Evolutionary conservation across 2,888 invertebrate species (phyloP), one percentile per base, ranked within the genome.

Genomic region (Liopterus haemorrhoidalis): DNA sequence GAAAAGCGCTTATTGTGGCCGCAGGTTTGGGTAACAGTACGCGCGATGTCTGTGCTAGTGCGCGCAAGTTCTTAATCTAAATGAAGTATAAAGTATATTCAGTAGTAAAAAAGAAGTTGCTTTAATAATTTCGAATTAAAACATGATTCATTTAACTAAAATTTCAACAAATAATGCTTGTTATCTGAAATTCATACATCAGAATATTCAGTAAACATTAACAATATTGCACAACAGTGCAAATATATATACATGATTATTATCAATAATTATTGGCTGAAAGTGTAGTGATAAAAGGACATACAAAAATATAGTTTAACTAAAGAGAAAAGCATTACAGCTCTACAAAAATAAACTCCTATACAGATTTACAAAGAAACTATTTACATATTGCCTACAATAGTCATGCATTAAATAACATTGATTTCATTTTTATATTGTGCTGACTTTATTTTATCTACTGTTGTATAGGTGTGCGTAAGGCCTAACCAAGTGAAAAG

Each of bases 231-330:
- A 45, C 45, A 39, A 45, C 25, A 45, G 45, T 45, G 45, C 39
- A 15, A 22, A 21, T 44, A 31, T 40, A 39, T 45, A 45, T 32
- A 45, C 39, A 45, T 8, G 16, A 12, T 12, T 21, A 18, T 45
- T 32, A 25, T 41, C 32, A 25, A 41, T 41, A 22, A 25, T 32
- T 24, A 39, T 39, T 45, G 45, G 45, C 45, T 39, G 45, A 45
- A 15, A 45, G 45, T 45, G 39, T 37, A 44, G 24, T 41, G 36
- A 30, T 5, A 25, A 4, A 11, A 25, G 25, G 33, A 33, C 32
- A 38, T 45, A 45, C 39, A 45, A 45, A 45, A 45, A 45, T 45
- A 45, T 45, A 45, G 39, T 45, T 45, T 45, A 45, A 45, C 45
- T 39, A 39, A 40, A 45, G 33, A 39, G 24, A 45, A 20, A 45